Evolutionary conservation across 2,113 vertebrate genomes (phyloP).

Genomic region (Coturnix japonica): DNA sequence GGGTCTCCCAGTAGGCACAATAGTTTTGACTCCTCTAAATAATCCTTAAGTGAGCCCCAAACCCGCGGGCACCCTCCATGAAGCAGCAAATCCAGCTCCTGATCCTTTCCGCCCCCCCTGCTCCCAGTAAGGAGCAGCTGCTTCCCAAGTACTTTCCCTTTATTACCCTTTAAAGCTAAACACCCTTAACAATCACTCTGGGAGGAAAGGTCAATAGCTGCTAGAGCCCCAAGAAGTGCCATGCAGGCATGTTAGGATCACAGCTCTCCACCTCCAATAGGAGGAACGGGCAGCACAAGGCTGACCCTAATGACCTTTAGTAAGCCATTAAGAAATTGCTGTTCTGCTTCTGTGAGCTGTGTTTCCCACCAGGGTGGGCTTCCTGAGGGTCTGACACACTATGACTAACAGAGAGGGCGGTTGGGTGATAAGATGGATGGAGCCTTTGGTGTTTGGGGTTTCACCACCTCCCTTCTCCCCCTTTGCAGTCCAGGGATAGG

Average conservation of each 20-base stretch:
- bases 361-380: fast-evolving
- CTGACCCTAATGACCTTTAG: neutral
- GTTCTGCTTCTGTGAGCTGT: neutral
- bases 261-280: too few relatives aligned
- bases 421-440: neutral
- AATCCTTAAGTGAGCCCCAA: fast-evolving
- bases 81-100: neutral
- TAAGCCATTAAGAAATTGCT: neutral
- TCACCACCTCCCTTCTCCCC: neutral
- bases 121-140: neutral
- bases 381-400: fast-evolving
- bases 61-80: fast-evolving
- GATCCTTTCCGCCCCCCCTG: neutral
- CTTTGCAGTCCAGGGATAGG: neutral
- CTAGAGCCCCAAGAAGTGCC: fast-evolving
- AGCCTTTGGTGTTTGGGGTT: fast-evolving
- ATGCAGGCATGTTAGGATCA: fast-evolving
- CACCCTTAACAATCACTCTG: fast-evolving
- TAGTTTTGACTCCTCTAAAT: neutral
- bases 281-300: fast-evolving
- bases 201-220: neutral
- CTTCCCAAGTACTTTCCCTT: fast-evolving
- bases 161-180: neutral
- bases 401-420: neutral
- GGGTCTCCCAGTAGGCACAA: fast-evolving